Base-by-base conservation (phyloP, 2,797 vertebrate species). In the Helicolenus hilgendorfi region DNA sequence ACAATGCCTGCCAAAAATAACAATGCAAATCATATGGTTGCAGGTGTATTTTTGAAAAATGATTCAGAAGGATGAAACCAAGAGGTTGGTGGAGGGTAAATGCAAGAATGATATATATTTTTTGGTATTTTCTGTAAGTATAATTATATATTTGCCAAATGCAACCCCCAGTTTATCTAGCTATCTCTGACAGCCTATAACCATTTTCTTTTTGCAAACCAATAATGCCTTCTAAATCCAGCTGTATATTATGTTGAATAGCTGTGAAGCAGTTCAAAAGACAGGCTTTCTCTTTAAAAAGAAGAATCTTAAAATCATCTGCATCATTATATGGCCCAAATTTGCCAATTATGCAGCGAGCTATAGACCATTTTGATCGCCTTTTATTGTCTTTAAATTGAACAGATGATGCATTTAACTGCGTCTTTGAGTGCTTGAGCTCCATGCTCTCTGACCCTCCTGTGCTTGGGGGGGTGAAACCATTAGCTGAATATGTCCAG, bases 401-500 rank as follows among this genome's bases (percentile, higher is more conserved):
- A 92, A 94, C 90, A 92, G 95, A 95, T 94, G 92, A 95, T 94
- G 88, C 90, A 87, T 94, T 93, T 90, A 89, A 93, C 65, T 85
- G 89, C 83, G 56, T 94, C 89, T 29, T 49, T 95, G 94, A 97
- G 96, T 94, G 92, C 94, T 93, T 90, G 85, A 93, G 93, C 92
- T 88, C 74, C 77, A 18, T 90, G 92, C 96, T 92, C 96, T 95
- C 77, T 97, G 96, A 97, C 97, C 97, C 87, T 29, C 36, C 60
- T 56, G 74, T 86, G 87, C 82, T 91, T 38, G 77, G 13, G 20
- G 29, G 68, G 81, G 59, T 27, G 63, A 26, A 45, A 93, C 96
- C 97, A 97, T 98, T 97, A 97, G 95, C 88, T 72, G 85, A 83
- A 81, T 96, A 89, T 87, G 84, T 96, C 87, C 87, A 94, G 91